Evolutionary conservation across 2,797 vertebrate genomes (phyloP), one percentile per base, ranked within the genome.

Genomic region (Ibycter americanus): DNA sequence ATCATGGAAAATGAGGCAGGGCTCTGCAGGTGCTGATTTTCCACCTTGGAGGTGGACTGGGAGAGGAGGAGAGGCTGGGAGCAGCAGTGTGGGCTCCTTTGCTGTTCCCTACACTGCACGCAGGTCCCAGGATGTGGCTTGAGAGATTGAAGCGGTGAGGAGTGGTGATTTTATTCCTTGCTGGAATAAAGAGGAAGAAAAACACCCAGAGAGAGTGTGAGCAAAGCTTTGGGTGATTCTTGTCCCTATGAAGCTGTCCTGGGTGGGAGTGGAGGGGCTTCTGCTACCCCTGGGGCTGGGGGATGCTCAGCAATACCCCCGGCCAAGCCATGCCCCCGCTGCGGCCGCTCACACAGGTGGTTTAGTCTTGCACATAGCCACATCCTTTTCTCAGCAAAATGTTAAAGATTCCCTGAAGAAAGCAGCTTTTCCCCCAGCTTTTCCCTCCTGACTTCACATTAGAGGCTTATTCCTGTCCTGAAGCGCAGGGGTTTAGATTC

Each of bases 311-410:
- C 4, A 8, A 31, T 36, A 26, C 9, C 62, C 36, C 17, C 15
- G 17, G 46, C 23, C 77, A 47, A 22, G 40, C 34, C 18, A 3
- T 40, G 46, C 22, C 31, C 25, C 14, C 1, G 1, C n/a, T 3
- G n/a, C 1, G 1, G 47, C 47, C 1, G 1, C 61, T 54, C 0
- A 0, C 21, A 11, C 1, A 2, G 13, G 55, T n/a, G 25, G 26
- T 70, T 54, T 40, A 22, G 40, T 13, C 16, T 67, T 61, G 18
- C 49, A 20, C 1, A 1, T 3, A 55, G 31, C 8, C 19, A 46
- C 74, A 86, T 40, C 65, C 56, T 34, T 67, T 47, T 51, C 51
- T 51, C 32, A 34, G 40, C 21, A 29, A 15, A 71, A 66, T 11
- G 73, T 10, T 70, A 38, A 68, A 77, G 25, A 29, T 21, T 73